Percentiles rank a stretch among this genome's conserved stretches.
phyloP scores from a whole-genome alignment of 2,888 invertebrate species.

The Sabellastarte sp. region DNA sequence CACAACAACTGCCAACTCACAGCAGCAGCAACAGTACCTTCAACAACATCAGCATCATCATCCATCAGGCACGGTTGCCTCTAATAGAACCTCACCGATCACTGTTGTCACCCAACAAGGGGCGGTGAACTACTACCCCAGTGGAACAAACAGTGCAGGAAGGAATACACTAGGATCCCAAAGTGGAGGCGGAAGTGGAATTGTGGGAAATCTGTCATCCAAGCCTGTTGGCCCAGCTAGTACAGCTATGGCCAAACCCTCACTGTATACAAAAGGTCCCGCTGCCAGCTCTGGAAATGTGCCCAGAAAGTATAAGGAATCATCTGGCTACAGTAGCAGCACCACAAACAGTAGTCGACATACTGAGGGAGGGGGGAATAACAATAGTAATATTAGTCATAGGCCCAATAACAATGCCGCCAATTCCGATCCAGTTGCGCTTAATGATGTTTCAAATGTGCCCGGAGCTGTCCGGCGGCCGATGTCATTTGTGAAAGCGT shows the following conservation, averaged over 20 bases:
- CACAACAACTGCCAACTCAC: neutral
- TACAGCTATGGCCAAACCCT: neutral
- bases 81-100: neutral
- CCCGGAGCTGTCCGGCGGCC: constrained; percentile 41
- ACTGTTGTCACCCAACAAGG: neutral
- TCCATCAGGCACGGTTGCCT: neutral
- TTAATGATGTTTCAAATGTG: constrained; percentile 16
- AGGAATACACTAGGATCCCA: neutral
- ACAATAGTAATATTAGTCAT: constrained; percentile 3
- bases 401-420: neutral
- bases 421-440: neutral
- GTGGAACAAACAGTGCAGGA: neutral
- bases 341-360: constrained; percentile 7
- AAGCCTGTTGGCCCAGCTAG: neutral
- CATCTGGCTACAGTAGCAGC: constrained; percentile 14
- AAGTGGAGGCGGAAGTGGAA: neutral
- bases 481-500: constrained; percentile 57
- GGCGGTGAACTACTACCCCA: neutral
- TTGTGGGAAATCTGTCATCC: neutral
- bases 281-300: neutral
- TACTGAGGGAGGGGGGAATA: neutral
- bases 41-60: neutral
- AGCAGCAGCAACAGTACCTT: neutral
- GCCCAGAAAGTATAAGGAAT: constrained; percentile 13
- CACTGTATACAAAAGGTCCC: neutral